Evolutionary conservation across 1,140 invertebrate genomes (phyloP).

Genomic region (Drosophila sechellia): DNA sequence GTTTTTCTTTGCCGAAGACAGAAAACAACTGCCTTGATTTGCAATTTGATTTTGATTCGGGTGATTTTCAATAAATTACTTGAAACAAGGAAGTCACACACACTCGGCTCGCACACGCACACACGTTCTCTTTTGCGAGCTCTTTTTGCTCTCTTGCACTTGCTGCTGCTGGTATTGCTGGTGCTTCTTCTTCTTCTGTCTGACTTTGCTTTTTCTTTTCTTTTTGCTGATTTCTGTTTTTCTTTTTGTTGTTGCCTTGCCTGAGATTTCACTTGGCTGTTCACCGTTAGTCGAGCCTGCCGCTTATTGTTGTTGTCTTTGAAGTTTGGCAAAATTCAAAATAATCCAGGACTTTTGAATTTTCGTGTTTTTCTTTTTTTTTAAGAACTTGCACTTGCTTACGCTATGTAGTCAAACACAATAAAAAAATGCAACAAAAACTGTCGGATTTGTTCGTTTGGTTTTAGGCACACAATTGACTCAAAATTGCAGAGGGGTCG

Average conservation of each 20-base stretch:
- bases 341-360: constrained; percentile 84
- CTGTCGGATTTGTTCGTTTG: neutral
- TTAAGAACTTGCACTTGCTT: constrained; percentile 6
- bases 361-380: constrained; percentile 16
- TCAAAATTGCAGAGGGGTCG: constrained; percentile 32
- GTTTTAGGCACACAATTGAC: constrained; percentile 61
- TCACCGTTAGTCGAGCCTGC: constrained; percentile 42
- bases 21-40: constrained; percentile 13
- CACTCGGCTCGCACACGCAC: constrained; percentile 17
- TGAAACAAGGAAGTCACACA: constrained; percentile 25
- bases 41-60: neutral
- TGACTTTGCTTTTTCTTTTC: constrained; percentile 42
- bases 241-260: constrained; percentile 35
- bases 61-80: constrained; percentile 4
- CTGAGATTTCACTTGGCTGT: constrained; percentile 72
- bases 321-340: constrained; percentile 68
- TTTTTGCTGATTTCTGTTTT: neutral
- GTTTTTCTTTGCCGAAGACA: neutral
- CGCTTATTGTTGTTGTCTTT: constrained; percentile 25
- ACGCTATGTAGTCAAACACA: constrained; percentile 32
- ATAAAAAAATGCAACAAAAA: constrained; percentile 52
- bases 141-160: constrained; percentile 29
- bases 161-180: constrained; percentile 23
- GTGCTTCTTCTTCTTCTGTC: constrained; percentile 27
- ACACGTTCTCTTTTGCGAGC: constrained; percentile 28